Percentiles rank a stretch among this genome's conserved stretches.
These are phyloP conservation scores for Apamea crenata DNA, from an alignment of 2,888 invertebrate genomes.

Conservation along the genomic window DNA sequence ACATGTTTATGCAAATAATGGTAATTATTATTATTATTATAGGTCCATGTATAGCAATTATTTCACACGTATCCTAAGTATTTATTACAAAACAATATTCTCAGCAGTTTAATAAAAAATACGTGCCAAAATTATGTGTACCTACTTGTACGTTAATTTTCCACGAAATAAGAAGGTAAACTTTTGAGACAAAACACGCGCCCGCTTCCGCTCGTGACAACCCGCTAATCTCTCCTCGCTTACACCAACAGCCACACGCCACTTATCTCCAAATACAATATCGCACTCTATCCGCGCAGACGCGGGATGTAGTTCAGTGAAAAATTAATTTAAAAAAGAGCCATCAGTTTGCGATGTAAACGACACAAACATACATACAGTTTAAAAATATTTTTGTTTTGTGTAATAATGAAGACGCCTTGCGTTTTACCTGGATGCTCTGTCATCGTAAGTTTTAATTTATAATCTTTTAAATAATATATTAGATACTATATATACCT, in stretches of 20 bases:
- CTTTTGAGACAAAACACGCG: neutral
- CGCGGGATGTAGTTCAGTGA: slow-evolving; percentile 68
- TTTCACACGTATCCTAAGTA: neutral
- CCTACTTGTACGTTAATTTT: neutral
- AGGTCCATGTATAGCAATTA: neutral
- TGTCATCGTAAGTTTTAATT: slow-evolving; percentile 76
- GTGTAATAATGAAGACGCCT: slow-evolving; percentile 77
- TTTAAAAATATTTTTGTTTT: slow-evolving; percentile 22
- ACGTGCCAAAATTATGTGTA: neutral
- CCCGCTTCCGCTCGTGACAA: slow-evolving; percentile 33
- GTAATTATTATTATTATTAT: too few relatives aligned
- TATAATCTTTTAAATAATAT: too few relatives aligned
- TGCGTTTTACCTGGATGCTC: slow-evolving; percentile 84
- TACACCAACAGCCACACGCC: slow-evolving; percentile 63
- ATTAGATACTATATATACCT: too few relatives aligned
- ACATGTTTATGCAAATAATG: too few relatives aligned
- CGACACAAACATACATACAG: slow-evolving; percentile 8
- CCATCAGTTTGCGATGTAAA: slow-evolving; percentile 52
- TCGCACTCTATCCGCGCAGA: slow-evolving; percentile 63
- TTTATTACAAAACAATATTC: neutral
- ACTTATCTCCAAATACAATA: slow-evolving; percentile 78
- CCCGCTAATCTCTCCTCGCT: slow-evolving; percentile 53
- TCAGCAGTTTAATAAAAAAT: neutral
- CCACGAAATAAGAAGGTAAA: neutral
- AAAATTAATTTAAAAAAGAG: slow-evolving; percentile 65